Percentiles rank a stretch among this genome's conserved stretches.
Conservation (phyloP, 2,113 vertebrate species). For the Actenoides lindsayi region DNA sequence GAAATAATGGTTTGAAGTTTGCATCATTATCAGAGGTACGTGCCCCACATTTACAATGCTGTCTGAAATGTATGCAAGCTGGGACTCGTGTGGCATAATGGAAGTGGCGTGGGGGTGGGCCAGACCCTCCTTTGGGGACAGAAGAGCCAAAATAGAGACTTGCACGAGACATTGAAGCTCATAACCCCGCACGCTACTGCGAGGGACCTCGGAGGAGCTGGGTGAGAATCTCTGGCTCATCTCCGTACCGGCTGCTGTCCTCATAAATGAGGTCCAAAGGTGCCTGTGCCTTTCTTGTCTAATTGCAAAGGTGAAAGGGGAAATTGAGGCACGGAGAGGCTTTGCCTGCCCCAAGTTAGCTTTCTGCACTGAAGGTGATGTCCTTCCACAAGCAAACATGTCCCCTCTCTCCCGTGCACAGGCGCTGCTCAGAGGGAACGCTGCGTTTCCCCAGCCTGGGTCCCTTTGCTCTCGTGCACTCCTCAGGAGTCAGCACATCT, state of each 20-base stretch:
- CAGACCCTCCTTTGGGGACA: neutral
- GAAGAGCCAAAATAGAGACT: neutral
- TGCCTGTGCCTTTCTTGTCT: neutral
- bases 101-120: rapidly evolving
- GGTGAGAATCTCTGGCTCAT: rapidly evolving
- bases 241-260: rapidly evolving
- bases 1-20: slow-evolving; percentile 53
- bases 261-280: neutral
- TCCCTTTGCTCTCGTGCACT: neutral
- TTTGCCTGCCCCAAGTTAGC: neutral
- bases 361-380: neutral
- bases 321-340: neutral
- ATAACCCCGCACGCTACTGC: neutral
- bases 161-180: rapidly evolving
- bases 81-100: neutral
- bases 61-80: neutral
- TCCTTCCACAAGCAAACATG: rapidly evolving
- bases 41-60: slow-evolving; percentile 12
- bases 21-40: neutral
- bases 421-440: neutral
- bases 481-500: neutral
- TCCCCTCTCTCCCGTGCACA: rapidly evolving
- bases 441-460: neutral
- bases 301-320: neutral
- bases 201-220: neutral